A percentile compares a stretch with the other conserved stretches of the same genome.
Conservation (phyloP, 2,797 vertebrate species). For the Eospalax fontanierii region DNA sequence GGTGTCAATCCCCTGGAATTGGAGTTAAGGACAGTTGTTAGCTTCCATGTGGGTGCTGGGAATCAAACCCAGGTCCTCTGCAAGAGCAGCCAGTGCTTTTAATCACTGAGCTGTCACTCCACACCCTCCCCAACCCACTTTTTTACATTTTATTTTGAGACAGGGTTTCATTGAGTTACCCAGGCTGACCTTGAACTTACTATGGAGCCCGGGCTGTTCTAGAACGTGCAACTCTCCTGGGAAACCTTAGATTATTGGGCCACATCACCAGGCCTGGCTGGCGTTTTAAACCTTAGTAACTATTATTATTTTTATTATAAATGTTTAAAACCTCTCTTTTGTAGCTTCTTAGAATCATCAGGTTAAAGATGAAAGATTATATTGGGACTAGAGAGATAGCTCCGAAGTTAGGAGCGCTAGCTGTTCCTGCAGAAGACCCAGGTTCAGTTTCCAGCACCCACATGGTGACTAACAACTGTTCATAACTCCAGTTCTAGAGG, state of each 20-base stretch:
- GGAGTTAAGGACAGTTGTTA: too few species aligned
- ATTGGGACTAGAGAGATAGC: too few species aligned
- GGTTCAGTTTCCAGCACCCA: too few species aligned
- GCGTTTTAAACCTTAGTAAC: slow-evolving; percentile 2
- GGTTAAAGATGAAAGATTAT: not conserved
- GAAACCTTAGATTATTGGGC: not conserved
- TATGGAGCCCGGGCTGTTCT: not conserved
- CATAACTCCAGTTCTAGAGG: too few species aligned
- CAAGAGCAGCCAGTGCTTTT: too few species aligned
- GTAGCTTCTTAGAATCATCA: not conserved
- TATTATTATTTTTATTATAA: not conserved
- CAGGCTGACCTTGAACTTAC: not conserved
- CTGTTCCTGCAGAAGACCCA: too few species aligned
- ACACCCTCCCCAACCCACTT: not conserved
- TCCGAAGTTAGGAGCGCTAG: too few species aligned
- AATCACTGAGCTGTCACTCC: too few species aligned
- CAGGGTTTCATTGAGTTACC: not conserved
- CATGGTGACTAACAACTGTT: too few species aligned
- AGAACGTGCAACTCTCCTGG: not conserved
- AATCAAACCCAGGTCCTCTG: too few species aligned
- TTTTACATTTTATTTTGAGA: not conserved
- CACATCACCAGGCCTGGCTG: not conserved
- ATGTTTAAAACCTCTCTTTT: not conserved
- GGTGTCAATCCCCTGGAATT: too few species aligned
- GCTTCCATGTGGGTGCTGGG: too few species aligned